Base-by-base conservation (phyloP, 2,797 vertebrate genomes). In the Melanotaenia pygmaea region DNA sequence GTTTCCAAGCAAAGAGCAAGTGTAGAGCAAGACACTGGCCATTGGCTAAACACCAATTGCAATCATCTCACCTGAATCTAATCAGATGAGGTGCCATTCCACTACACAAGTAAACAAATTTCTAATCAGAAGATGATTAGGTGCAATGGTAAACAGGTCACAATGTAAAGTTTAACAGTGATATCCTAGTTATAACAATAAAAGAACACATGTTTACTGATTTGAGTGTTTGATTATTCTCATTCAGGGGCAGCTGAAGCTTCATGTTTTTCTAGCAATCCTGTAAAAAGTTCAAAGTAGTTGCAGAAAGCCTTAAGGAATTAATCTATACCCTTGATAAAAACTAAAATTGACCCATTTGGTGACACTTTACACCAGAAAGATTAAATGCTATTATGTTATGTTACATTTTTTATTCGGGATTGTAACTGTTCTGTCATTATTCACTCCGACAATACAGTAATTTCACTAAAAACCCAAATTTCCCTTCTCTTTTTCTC, bases 401-500 rank as follows among this genome's bases (percentile, higher is more conserved):
- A 0, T 0, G 30, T 26, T 45, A 12, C 4, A 14, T 12, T 8
- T 67, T 43, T 43, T 57, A 57, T 32, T 22, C 18, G 34, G 1
- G 54, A 14, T 0, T 8, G 13, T 63, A 32, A 28, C 40, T 28
- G 7, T 26, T 60, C 45, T 66, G 34, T 59, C 30, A 32, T 59
- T 35, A 4, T 54, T 59, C 32, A 26, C 34, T 66, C 54, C 43
- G 59, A 2, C 51, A 67, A 37, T 40, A 53, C 28, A 22, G 8
- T 38, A 54, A 60, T 67, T 28, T 61, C 24, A 24, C 26, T 26
- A 34, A 38, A 68, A 77, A 64, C 60, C 34, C 47, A 61, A 74
- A 72, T 71, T 53, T 70, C 62, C 16, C 45, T 24, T 51, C 5
- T 79, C 28, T 70, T 34, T 56, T 81, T 67, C 40, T 80, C 67